phyloP scores from a whole-genome alignment of 37 sponge, comb jelly and placozoan genomes.

The Aphrocallistes beatrix region DNA sequence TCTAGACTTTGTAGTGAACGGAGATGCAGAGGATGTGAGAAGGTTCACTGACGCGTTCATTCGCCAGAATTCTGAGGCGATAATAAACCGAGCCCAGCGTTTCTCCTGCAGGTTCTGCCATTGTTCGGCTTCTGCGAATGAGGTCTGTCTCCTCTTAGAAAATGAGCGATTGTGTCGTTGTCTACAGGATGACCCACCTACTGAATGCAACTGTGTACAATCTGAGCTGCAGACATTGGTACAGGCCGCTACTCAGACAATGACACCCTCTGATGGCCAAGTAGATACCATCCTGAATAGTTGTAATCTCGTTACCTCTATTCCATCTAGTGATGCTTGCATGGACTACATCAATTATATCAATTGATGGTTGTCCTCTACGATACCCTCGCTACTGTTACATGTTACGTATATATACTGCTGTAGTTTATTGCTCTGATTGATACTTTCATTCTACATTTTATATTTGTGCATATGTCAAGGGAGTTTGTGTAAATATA shows the following conservation, averaged over 20 bases:
- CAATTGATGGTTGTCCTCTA: too few species aligned
- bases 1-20: slow-evolving; percentile 7
- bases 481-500: too few species aligned
- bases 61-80: slow-evolving; percentile 1
- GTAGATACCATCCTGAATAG: not conserved
- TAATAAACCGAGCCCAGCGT: not conserved
- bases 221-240: not conserved
- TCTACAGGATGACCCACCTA: not conserved
- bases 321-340: not conserved
- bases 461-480: too few species aligned
- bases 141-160: not conserved
- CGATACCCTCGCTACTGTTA: too few species aligned
- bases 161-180: not conserved
- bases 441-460: too few species aligned
- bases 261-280: not conserved
- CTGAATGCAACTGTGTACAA: not conserved
- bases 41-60: slow-evolving; percentile 10
- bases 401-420: too few species aligned
- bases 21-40: not conserved
- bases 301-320: not conserved
- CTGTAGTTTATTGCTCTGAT: too few species aligned
- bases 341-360: not conserved
- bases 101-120: not conserved
- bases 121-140: not conserved
- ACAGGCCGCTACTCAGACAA: not conserved